Percentiles rank a stretch among this genome's conserved stretches.
Evolutionary conservation across 2,888 invertebrate genomes (phyloP).

Genomic region (Brachylomia viminalis): DNA sequence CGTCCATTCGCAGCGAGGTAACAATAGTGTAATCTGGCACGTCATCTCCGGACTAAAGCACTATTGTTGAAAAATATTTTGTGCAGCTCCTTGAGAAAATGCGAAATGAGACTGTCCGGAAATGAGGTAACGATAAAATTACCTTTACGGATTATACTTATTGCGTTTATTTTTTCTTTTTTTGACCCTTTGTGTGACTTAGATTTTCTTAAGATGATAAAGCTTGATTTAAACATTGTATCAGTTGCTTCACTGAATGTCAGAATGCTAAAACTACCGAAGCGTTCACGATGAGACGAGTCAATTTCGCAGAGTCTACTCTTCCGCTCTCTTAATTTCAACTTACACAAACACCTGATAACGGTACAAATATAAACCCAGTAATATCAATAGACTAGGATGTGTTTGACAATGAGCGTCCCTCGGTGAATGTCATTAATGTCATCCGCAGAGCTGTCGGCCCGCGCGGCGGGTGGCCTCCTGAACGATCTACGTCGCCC

Average conservation of each 20-base stretch:
- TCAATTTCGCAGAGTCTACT: not conserved
- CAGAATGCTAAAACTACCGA: not conserved
- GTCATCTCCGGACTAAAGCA: slow-evolving; percentile 27
- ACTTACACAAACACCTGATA: slow-evolving; percentile 40
- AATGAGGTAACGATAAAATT: slow-evolving; percentile 36
- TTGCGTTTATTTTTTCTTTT: not conserved
- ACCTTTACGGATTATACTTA: slow-evolving; percentile 31
- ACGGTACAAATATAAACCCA: slow-evolving; percentile 36
- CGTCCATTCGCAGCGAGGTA: slow-evolving; percentile 47
- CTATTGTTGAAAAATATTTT: slow-evolving; percentile 55
- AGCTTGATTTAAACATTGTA: not conserved
- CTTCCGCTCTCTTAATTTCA: slow-evolving; percentile 22
- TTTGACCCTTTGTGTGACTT: slow-evolving; percentile 3
- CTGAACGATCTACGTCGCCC: slow-evolving; percentile 49
- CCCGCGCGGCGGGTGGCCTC: slow-evolving; percentile 61
- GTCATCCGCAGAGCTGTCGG: slow-evolving; percentile 76
- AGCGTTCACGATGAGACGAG: not conserved
- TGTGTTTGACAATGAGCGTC: slow-evolving; percentile 72
- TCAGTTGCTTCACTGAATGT: not conserved
- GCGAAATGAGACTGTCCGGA: slow-evolving; percentile 32
- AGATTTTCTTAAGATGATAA: not conserved
- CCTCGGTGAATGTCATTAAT: slow-evolving; percentile 78
- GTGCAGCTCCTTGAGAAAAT: slow-evolving; percentile 41
- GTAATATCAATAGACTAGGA: slow-evolving; percentile 55
- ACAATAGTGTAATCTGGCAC: slow-evolving; percentile 65